A percentile compares a stretch with the other conserved stretches of the same genome.
phyloP scores from a whole-genome alignment of 1,140 invertebrate species.

The Magallana angulata region DNA sequence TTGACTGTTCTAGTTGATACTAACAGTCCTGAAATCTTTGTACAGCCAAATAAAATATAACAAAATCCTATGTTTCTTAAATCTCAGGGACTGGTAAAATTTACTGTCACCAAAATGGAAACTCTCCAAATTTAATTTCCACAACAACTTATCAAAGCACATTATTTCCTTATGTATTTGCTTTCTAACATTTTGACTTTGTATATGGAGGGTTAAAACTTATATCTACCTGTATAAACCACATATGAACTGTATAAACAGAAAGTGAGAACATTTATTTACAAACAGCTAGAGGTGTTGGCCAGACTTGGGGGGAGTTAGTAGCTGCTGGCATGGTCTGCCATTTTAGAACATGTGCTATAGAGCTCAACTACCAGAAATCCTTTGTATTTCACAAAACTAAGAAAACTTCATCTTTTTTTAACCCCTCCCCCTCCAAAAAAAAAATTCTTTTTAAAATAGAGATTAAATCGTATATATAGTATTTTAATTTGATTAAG shows the following conservation, averaged over 20 bases:
- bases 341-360: no score
- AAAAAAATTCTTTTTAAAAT: no score
- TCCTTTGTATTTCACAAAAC: no score
- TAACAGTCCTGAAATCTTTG: not conserved
- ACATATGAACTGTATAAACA: not conserved
- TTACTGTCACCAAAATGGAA: not conserved
- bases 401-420: no score
- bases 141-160: not conserved
- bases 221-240: not conserved
- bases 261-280: constrained; percentile 3
- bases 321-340: no score
- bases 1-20: constrained; percentile 10
- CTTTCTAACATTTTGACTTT: not conserved
- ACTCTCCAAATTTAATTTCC: not conserved
- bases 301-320: not conserved
- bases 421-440: no score
- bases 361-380: no score
- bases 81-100: not conserved
- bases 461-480: no score
- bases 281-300: not conserved
- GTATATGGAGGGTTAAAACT: not conserved
- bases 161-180: not conserved
- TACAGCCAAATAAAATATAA: not conserved
- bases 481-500: no score
- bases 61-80: not conserved